Conservation (phyloP, 2,113 vertebrate species). For the Nothobranchius kuhntae region DNA sequence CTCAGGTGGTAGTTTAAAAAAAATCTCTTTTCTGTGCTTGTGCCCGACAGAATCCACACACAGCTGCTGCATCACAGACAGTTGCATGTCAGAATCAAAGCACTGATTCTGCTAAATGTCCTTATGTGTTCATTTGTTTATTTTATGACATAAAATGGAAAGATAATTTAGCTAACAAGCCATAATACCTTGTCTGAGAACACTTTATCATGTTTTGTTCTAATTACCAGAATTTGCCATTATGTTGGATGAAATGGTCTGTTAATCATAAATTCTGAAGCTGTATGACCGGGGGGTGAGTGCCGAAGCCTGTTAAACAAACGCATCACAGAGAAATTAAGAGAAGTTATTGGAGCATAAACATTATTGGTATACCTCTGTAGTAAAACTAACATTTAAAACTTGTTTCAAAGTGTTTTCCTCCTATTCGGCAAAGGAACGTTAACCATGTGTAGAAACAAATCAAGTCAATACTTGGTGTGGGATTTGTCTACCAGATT, state of each 20-base stretch:
- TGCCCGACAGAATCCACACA: constrained; percentile 8
- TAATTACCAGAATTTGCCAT: background rate
- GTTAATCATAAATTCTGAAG: background rate
- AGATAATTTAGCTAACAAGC: background rate
- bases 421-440: background rate
- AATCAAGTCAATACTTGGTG: background rate
- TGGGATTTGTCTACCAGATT: too few species aligned
- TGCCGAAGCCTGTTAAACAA: background rate
- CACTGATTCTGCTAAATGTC: background rate
- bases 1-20: background rate
- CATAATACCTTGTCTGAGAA: background rate
- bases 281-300: background rate
- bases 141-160: background rate
- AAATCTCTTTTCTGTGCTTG: background rate
- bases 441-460: background rate
- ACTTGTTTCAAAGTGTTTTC: background rate
- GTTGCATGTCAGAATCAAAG: background rate
- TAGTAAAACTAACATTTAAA: background rate
- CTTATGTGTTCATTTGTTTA: background rate
- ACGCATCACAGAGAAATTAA: background rate
- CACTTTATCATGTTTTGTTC: background rate
- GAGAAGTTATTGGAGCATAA: background rate
- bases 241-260: background rate
- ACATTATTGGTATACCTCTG: background rate
- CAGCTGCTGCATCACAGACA: background rate